These are phyloP conservation scores for Agrochola macilenta DNA, from an alignment of 2,888 invertebrate species.

Conservation along the genomic window DNA sequence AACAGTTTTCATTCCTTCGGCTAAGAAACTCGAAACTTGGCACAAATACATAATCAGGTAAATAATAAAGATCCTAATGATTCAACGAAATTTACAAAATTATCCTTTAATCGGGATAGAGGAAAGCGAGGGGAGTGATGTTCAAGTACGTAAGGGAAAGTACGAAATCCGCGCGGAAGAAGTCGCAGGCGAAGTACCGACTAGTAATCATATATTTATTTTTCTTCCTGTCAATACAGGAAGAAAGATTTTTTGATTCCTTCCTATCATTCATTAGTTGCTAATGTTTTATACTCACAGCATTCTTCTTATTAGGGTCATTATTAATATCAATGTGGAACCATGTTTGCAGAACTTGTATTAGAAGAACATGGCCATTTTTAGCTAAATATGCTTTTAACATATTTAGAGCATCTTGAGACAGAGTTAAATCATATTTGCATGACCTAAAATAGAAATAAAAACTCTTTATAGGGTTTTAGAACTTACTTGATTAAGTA, in stretches of 20 bases:
- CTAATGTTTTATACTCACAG: slow-evolving; percentile 75
- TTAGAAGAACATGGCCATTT: slow-evolving; percentile 92
- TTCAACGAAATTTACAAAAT: neutral
- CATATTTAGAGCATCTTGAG: slow-evolving; percentile 92
- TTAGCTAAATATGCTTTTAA: slow-evolving; percentile 92
- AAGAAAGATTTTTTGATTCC: no score
- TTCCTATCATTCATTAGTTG: neutral
- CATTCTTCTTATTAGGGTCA: slow-evolving; percentile 82
- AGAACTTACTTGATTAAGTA: neutral
- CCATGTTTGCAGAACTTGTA: slow-evolving; percentile 92
- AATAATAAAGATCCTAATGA: neutral
- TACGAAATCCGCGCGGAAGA: neutral
- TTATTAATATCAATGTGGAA: slow-evolving; percentile 91
- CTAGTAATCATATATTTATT: neutral
- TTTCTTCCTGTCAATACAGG: neutral
- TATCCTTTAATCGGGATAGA: neutral
- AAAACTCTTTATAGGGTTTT: neutral
- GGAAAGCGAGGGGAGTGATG: no score
- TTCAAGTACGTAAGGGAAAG: no score
- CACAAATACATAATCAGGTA: neutral
- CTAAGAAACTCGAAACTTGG: neutral
- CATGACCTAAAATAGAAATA: slow-evolving; percentile 89
- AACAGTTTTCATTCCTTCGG: neutral
- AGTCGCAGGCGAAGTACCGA: neutral
- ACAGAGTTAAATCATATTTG: slow-evolving; percentile 93